Base-by-base conservation (phyloP, 2,888 invertebrate genomes). In the Papilio gigon region DNA sequence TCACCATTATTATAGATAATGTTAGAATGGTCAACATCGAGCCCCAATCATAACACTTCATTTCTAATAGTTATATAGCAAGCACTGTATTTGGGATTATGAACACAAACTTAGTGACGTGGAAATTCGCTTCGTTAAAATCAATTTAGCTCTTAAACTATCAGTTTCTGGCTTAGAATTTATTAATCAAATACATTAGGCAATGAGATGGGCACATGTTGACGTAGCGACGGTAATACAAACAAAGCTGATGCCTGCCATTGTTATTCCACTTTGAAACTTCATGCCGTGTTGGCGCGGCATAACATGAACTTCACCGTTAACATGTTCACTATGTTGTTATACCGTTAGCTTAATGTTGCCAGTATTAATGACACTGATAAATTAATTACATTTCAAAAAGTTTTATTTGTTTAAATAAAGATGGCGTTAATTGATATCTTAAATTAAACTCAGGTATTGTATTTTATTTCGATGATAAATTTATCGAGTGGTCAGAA, bases 311-410 rank as follows among this genome's bases (percentile, higher is more conserved):
- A 56, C 53, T 56, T 56, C 27, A 30, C n/a, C 11, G 30, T 56
- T 56, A 56, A 56, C 53, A 56, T 56, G 53, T 56, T 56, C n/a
- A 56, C 53, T 56, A 30, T 30, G 4, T 56, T 56, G 53, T 30
- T 56, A n/a, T 30, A 9, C 27, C 27, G 30, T 56, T 56, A 27
- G 5, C 2, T 53, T 27, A 53, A 53, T 53, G 30, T 56, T 56
- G 17, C n/a, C 47, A 22, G 22, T 25, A 30, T 30, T n/a, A 56
- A 56, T 30, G 30, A 30, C 8, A 56, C 17, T 8, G 5, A 17
- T 50, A 40, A 17, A 42, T 11, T 35, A 56, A 56, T 17, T n/a
- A 9, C 9, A 56, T 56, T n/a, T 8, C n/a, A 50, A 27, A 30
- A 30, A 56, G 53, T 56, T 1, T 2, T 30, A 9, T 11, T 30